Conservation (phyloP, 2,113 vertebrate species). For the Otolemur garnettii region DNA sequence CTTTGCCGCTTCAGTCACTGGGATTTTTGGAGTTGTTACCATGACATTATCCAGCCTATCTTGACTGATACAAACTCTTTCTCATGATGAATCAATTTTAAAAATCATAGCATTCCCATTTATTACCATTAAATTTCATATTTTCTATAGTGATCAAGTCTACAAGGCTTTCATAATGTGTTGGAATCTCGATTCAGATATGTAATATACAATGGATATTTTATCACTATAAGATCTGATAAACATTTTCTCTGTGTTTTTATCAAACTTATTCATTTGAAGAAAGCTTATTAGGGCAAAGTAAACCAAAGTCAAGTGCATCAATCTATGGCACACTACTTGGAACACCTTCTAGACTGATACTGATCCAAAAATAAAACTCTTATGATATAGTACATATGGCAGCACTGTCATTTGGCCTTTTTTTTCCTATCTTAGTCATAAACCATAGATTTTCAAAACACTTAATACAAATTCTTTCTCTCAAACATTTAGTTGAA, state of each 20-base stretch:
- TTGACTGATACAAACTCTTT: not conserved
- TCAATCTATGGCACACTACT: not conserved
- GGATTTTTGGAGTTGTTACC: not conserved
- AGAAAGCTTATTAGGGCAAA: not conserved
- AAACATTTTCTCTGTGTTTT: not conserved
- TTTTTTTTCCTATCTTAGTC: not conserved
- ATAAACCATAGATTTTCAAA: not conserved
- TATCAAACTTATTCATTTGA: not conserved
- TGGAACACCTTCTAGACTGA: not conserved
- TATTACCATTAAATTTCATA: not conserved
- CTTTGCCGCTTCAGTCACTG: not conserved
- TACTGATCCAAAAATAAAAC: not conserved
- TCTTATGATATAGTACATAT: not conserved
- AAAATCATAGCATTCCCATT: constrained; percentile 1
- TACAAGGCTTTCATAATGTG: not conserved
- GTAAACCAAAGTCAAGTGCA: not conserved
- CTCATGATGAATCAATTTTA: not conserved
- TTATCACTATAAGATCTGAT: not conserved
- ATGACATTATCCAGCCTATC: not conserved
- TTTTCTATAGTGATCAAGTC: not conserved
- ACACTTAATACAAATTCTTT: not conserved
- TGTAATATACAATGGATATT: not conserved
- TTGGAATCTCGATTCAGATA: not conserved
- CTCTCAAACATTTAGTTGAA: not conserved
- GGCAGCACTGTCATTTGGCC: not conserved